phyloP scores from a whole-genome alignment of 1,140 invertebrate genomes.

The Teleogryllus occipitalis region DNA sequence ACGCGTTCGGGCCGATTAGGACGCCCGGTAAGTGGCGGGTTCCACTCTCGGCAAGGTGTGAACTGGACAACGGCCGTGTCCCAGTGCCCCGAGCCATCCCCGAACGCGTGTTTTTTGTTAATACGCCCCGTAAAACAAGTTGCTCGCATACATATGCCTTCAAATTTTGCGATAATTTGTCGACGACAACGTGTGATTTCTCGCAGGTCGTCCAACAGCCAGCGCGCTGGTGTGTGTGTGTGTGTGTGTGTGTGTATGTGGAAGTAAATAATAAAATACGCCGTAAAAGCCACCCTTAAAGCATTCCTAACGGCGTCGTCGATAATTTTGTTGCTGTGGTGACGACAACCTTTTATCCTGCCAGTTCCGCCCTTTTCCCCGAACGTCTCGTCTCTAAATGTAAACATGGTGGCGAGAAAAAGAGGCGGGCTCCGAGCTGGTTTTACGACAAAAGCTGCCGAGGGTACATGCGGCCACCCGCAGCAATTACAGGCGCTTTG shows the following conservation, averaged over 20 bases:
- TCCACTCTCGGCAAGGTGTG: background rate
- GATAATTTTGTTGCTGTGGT: background rate
- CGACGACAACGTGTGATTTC: background rate
- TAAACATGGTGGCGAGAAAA: background rate
- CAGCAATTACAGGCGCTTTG: background rate
- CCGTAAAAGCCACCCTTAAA: background rate
- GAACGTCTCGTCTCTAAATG: background rate
- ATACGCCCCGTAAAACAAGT: background rate
- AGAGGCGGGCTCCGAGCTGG: background rate
- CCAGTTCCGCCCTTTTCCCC: background rate
- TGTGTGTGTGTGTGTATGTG: no score
- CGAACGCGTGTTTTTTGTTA: background rate
- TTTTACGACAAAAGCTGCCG: background rate
- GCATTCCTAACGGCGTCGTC: background rate
- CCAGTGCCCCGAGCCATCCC: background rate
- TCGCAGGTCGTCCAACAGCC: background rate
- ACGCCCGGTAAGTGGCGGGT: background rate
- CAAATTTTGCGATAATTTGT: slow-evolving; percentile 5
- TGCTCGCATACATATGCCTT: background rate
- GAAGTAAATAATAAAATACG: background rate
- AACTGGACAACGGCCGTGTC: background rate
- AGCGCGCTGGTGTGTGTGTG: no score
- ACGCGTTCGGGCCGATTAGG: background rate
- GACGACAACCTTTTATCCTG: background rate
- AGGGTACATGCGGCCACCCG: background rate